Percentiles rank a stretch among this genome's conserved stretches.
phyloP scores from a whole-genome alignment of 2,797 vertebrate genomes.

The Coregonus sp. region DNA sequence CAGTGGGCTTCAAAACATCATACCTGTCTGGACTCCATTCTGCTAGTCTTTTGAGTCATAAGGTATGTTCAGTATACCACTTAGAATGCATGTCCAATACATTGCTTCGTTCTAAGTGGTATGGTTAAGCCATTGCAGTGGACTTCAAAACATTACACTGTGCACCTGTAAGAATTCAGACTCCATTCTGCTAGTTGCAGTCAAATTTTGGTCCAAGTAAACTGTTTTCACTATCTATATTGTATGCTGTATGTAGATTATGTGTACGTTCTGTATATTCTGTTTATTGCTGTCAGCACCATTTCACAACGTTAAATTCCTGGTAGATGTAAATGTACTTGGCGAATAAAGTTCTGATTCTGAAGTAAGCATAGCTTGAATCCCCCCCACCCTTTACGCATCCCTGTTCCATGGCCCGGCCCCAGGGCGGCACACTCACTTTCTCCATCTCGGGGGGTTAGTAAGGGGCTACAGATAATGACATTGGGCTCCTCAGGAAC shows the following conservation, averaged over 20 bases:
- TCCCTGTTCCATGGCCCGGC: not conserved
- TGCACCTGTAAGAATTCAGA: not conserved
- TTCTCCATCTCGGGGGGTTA: constrained; percentile 95
- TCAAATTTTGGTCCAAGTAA: too few species aligned
- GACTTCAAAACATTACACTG: not conserved
- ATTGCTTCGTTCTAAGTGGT: too few species aligned
- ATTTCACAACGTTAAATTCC: not conserved
- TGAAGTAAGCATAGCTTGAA: not conserved
- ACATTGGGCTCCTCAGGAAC: constrained; percentile 87
- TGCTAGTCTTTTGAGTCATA: not conserved
- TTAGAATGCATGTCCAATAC: not conserved
- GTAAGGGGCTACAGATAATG: constrained; percentile 96
- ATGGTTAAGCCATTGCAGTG: not conserved
- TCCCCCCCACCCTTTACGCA: not conserved
- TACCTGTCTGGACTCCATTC: not conserved
- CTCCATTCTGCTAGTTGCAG: too few species aligned
- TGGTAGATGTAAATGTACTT: not conserved
- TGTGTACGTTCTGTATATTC: too few species aligned
- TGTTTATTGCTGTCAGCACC: too few species aligned
- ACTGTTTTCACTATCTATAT: too few species aligned
- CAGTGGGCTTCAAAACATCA: not conserved
- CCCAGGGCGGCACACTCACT: constrained; percentile 87
- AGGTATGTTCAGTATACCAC: not conserved
- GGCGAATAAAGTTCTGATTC: not conserved
- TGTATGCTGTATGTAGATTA: too few species aligned